Evolutionary conservation across 2,888 invertebrate species (phyloP).

Genomic region (Teleiodes luculella): DNA sequence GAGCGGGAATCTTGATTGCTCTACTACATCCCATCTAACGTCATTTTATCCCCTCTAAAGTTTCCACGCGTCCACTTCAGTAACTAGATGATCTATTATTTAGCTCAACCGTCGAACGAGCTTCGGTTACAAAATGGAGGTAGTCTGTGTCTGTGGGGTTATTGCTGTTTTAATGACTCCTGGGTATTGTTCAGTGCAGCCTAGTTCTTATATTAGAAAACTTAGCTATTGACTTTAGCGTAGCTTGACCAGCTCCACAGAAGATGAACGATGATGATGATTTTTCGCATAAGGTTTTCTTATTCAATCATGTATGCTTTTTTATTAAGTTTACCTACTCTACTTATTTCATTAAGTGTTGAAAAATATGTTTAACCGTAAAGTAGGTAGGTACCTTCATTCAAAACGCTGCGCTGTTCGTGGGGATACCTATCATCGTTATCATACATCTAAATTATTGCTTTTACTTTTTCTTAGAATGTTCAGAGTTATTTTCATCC

Average conservation of each 20-base stretch:
- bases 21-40: constrained; percentile 17
- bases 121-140: constrained; percentile 4
- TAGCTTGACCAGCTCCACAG: no score
- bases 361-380: no score
- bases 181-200: constrained; percentile 11
- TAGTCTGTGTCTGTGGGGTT: constrained; percentile 12
- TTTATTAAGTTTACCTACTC: no score
- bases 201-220: neutral
- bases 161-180: constrained; percentile 19
- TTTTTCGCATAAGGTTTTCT: no score
- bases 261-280: no score
- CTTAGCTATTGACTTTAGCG: no score
- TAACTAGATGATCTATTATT: constrained; percentile 17
- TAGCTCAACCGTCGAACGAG: neutral
- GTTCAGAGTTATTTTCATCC: neutral
- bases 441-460: neutral
- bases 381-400: no score
- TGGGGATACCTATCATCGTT: neutral
- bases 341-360: no score
- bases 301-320: no score
- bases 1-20: neutral
- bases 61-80: constrained; percentile 1
- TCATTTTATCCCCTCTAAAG: constrained; percentile 13
- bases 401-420: no score
- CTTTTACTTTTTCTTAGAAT: neutral